Percentiles rank a stretch among this genome's conserved stretches.
These are phyloP conservation scores for Vultur gryphus DNA, from an alignment of 2,797 vertebrate genomes.

Conservation along the genomic window DNA sequence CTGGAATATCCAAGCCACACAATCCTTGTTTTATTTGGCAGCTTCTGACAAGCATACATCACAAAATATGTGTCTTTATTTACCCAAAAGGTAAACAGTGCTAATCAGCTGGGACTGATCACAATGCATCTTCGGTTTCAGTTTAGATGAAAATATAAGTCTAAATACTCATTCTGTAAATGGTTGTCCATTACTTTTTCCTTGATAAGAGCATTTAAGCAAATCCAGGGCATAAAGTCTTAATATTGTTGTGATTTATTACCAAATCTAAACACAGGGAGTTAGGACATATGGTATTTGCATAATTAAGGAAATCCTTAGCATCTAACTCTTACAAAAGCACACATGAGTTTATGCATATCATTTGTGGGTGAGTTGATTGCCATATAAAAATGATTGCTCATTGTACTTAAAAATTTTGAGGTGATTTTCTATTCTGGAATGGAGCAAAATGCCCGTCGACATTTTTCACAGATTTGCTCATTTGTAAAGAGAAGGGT, in stretches of 20 bases:
- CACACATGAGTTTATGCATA: background rate
- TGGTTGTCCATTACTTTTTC: background rate
- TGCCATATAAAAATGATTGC: background rate
- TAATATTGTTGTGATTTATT: conserved; percentile 17
- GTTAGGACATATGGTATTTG: background rate
- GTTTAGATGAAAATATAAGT: conserved; percentile 21
- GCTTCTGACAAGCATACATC: conserved; percentile 28
- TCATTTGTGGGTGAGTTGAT: background rate
- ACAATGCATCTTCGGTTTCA: conserved; percentile 46
- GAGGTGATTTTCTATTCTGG: background rate
- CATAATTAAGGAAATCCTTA: conserved; percentile 23
- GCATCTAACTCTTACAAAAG: background rate
- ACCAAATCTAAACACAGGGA: background rate
- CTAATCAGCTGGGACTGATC: conserved; percentile 38
- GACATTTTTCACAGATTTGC: rapidly evolving
- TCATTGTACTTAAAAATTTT: background rate
- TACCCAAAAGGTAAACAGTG: conserved; percentile 20
- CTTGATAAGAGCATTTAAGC: conserved; percentile 19
- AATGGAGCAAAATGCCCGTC: background rate
- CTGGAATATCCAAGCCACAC: background rate
- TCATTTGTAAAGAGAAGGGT: background rate
- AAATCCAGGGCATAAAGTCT: background rate
- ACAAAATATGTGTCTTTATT: conserved; percentile 23
- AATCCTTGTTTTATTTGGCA: conserved; percentile 52
- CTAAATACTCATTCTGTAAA: background rate